Evolutionary conservation across 2,113 vertebrate genomes (phyloP), one percentile per base, ranked within the genome.

Genomic region (Carassius carassius): DNA sequence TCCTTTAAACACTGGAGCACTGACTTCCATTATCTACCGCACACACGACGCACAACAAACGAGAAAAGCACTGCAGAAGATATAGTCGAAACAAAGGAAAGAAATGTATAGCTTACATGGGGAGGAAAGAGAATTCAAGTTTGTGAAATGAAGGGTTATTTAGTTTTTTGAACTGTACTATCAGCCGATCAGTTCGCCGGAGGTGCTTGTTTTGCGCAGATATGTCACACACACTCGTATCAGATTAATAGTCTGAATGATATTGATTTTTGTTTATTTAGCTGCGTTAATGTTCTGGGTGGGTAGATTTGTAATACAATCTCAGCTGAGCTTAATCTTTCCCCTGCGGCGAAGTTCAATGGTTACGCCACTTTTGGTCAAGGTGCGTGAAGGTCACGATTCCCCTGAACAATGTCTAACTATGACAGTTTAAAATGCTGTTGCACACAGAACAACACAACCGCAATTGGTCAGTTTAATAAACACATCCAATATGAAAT

Each of bases 1-100:
- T 94, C 92, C 94, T 95, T 94, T 93, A 94, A 94, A 94, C 94
- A 92, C 93, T 93, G 87, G 92, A 85, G 92, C 92, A 92, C 92
- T 94, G 92, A 92, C 93, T 92, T 91, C 88, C 90, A 94, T 94
- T 95, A 95, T 95, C 94, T 94, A 86, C 87, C 84, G 88, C 87
- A 82, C 93, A 94, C 93, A 95, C 92, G 86, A 91, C 92, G 90
- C 91, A 93, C 91, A 92, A 92, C 92, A 94, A 93, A 92, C 91
- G 85, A 79, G 75, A 58, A 85, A 47, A 79, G 58, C 44, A 10
- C 56, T 35, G 92, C 85, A 84, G 86, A 76, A 80, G 47, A 81
- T 60, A 77, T 29, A 78, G 67, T 60, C 44, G 58, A 29, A 72
- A 19, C 56, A 81, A 25, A 62, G 58, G 77, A 25, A 72, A 65